Percentiles rank a stretch among this genome's conserved stretches.
These are phyloP conservation scores for Micoletzkya japonica DNA, from an alignment of 2,888 invertebrate genomes.

Conservation along the genomic window DNA sequence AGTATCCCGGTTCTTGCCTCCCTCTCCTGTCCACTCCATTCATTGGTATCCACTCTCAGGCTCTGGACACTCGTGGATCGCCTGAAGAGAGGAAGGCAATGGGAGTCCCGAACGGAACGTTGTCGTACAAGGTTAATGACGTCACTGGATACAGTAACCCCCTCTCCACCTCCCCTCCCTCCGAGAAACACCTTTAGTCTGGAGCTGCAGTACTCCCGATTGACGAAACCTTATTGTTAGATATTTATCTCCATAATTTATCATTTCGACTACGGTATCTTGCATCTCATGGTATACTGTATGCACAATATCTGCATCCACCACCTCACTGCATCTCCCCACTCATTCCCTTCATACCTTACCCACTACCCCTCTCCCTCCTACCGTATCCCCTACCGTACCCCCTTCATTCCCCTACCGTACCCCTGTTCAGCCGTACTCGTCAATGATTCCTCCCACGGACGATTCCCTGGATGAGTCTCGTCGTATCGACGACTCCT, in stretches of 20 bases:
- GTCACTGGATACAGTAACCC: too few relatives aligned
- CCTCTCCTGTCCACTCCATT: neutral
- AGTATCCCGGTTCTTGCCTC: neutral
- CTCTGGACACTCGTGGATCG: neutral
- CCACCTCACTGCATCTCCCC: too few relatives aligned
- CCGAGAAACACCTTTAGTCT: neutral
- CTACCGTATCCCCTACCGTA: too few relatives aligned
- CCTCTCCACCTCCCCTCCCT: too few relatives aligned
- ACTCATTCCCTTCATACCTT: too few relatives aligned
- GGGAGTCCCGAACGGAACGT: neutral
- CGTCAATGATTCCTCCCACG: neutral
- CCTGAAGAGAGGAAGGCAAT: slow-evolving; percentile 1
- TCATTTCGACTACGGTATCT: too few relatives aligned
- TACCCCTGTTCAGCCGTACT: neutral
- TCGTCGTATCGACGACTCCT: slow-evolving; percentile 14
- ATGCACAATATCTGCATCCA: too few relatives aligned
- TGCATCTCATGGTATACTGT: too few relatives aligned
- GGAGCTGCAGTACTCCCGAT: neutral
- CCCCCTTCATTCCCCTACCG: too few relatives aligned
- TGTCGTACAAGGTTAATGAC: neutral
- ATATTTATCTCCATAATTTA: too few relatives aligned
- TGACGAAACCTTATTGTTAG: neutral
- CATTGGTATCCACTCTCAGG: neutral
- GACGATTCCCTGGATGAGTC: neutral
- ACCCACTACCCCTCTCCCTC: too few relatives aligned